These are phyloP conservation scores for Anguilla marmorata DNA, from an alignment of 2,797 vertebrate genomes.

Conservation along the genomic window DNA sequence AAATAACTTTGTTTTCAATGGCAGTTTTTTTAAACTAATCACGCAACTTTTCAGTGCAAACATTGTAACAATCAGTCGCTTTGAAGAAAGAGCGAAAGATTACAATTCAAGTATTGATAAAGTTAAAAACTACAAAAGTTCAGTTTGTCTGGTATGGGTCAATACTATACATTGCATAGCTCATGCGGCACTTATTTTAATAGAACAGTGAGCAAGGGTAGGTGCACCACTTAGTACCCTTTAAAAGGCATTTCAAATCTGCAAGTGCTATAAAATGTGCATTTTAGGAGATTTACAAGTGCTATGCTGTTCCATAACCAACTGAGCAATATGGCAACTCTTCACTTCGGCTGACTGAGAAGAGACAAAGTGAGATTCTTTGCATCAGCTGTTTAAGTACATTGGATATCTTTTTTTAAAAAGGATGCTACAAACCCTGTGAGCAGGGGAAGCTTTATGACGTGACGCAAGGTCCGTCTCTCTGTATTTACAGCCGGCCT, in stretches of 20 bases:
- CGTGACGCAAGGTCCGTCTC: constrained; percentile 32
- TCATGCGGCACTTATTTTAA: constrained; percentile 89
- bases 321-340: constrained; percentile 62
- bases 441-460: constrained; percentile 38
- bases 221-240: constrained; percentile 81
- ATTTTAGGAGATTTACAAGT: constrained; percentile 83
- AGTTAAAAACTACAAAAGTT: constrained; percentile 82
- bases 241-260: constrained; percentile 88
- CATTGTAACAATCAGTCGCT: constrained; percentile 98
- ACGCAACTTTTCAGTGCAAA: constrained; percentile 99
- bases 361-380: constrained; percentile 40
- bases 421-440: constrained; percentile 27
- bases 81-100: constrained; percentile 98
- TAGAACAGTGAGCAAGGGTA: constrained; percentile 74
- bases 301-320: constrained; percentile 77
- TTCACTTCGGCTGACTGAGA: constrained; percentile 42
- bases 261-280: constrained; percentile 95
- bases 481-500: constrained; percentile 21
- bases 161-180: constrained; percentile 98
- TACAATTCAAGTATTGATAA: constrained; percentile 99
- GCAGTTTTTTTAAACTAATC: constrained; percentile 88
- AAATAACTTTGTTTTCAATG: constrained; percentile 96
- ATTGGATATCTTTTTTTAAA: constrained; percentile 26
- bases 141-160: constrained; percentile 85
- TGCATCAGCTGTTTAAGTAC: constrained; percentile 49